These are phyloP conservation scores for Hoplodrina ambigua DNA, from an alignment of 2,888 invertebrate genomes.

Conservation along the genomic window DNA sequence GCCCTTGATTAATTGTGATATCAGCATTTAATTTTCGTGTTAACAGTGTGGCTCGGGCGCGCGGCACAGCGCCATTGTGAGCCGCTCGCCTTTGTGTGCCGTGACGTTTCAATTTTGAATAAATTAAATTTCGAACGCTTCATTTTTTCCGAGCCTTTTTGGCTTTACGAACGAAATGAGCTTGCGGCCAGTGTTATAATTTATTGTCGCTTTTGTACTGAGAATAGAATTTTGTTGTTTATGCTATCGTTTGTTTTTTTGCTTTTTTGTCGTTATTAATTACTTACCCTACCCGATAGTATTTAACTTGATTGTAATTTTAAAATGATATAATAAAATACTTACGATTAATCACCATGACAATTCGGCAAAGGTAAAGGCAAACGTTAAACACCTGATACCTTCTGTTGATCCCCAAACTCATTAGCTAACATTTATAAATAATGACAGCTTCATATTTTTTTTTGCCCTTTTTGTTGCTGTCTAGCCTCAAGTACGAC, in stretches of 20 bases:
- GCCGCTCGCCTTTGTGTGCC: constrained; percentile 85
- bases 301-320: constrained; percentile 24
- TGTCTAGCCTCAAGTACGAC: constrained; percentile 18
- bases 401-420: constrained; percentile 23
- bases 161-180: constrained; percentile 80
- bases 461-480: constrained; percentile 13
- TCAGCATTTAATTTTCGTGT: constrained; percentile 91
- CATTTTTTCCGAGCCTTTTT: constrained; percentile 85
- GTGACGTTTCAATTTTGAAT: constrained; percentile 91
- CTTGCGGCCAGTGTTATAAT: constrained; percentile 86
- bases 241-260: constrained; percentile 70
- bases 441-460: constrained; percentile 27
- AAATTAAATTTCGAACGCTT: constrained; percentile 91
- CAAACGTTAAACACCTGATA: constrained; percentile 35
- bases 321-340: constrained; percentile 34
- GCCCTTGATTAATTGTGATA: constrained; percentile 90
- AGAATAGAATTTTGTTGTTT: constrained; percentile 81
- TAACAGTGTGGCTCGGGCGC: constrained; percentile 82
- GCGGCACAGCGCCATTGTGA: constrained; percentile 81
- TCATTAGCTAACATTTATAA: constrained; percentile 41
- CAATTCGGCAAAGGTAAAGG: constrained; percentile 30
- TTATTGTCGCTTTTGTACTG: constrained; percentile 84
- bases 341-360: constrained; percentile 36
- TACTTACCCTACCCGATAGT: constrained; percentile 39
- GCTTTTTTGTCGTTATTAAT: constrained; percentile 65